phyloP scores from a whole-genome alignment of 2,113 vertebrate genomes.

The Prolemur simus region DNA sequence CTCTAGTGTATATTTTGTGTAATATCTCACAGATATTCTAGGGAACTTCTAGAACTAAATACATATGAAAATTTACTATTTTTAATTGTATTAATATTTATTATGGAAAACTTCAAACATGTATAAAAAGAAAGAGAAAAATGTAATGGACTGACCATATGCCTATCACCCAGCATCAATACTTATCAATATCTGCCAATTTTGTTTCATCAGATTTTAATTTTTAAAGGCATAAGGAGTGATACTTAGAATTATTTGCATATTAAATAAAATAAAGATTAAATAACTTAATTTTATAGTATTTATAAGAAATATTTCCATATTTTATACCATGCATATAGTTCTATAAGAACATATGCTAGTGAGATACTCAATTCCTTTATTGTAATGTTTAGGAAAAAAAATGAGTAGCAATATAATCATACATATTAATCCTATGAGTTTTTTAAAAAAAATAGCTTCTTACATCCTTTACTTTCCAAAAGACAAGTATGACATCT shows the following conservation, averaged over 20 bases:
- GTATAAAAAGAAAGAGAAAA: conserved; percentile 4
- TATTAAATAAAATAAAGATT: background rate
- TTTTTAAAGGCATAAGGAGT: background rate
- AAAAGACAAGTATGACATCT: conserved; percentile 8
- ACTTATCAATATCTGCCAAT: background rate
- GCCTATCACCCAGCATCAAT: background rate
- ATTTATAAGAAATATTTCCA: background rate
- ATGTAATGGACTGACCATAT: background rate
- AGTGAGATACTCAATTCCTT: background rate
- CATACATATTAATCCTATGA: background rate
- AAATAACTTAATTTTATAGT: conserved; percentile 17
- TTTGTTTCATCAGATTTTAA: background rate
- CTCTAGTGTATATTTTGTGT: background rate
- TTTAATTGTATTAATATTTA: background rate
- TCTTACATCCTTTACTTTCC: background rate
- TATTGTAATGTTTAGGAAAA: background rate
- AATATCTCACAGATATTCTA: background rate
- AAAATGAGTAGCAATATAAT: background rate
- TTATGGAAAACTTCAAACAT: background rate
- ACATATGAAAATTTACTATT: background rate
- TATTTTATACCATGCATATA: background rate
- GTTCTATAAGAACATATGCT: background rate
- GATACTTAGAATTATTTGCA: background rate
- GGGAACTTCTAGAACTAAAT: background rate
- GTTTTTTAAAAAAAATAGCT: background rate